Evolutionary conservation across 1,140 invertebrate genomes (phyloP), one percentile per base, ranked within the genome.

Genomic region (Atta texana): DNA sequence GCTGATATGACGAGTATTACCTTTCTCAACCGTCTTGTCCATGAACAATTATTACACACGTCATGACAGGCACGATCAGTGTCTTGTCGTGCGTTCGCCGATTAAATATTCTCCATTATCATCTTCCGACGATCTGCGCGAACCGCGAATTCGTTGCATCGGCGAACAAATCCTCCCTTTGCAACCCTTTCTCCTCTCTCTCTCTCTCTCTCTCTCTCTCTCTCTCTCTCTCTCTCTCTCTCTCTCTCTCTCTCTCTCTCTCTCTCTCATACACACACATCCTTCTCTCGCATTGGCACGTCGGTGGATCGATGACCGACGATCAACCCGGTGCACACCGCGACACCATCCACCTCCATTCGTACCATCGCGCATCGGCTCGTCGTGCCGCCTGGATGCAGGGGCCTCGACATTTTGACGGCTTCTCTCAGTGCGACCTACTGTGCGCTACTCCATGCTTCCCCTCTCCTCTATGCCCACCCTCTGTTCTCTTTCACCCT

Each of bases 331-430:
- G 68, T 78, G 88, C 71, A 78, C 59, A 61, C 64, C 31, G 85
- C 86, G 74, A 87, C 74, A 76, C 90, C 66, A 69, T 69, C 66
- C 66, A 51, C 66, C 66, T 88, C 86, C 86, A 39, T 76, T 63
- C 61, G 76, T 90, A 75, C 81, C 88, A 85, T 90, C 89, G 87
- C 34, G 34, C 34, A 39, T 39, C 34, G 34, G 88, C 89, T 89
- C 89, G 84, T 86, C 80, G 88, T 88, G 85, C 86, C 75, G 61
- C 86, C 77, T 90, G 74, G 72, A 87, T 74, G 88, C 88, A 88
- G 44, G 77, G 75, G 81, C 88, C 82, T 92, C 91, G 90, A 91
- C 89, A 92, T 92, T 91, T 88, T 91, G 87, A 91, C 87, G 88
- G 88, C 88, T 91, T 92, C 90, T 88, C 90, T 90, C 72, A 87